Evolutionary conservation across 2,888 invertebrate species (phyloP).

Genomic region (Rhyacophila evoluta): DNA sequence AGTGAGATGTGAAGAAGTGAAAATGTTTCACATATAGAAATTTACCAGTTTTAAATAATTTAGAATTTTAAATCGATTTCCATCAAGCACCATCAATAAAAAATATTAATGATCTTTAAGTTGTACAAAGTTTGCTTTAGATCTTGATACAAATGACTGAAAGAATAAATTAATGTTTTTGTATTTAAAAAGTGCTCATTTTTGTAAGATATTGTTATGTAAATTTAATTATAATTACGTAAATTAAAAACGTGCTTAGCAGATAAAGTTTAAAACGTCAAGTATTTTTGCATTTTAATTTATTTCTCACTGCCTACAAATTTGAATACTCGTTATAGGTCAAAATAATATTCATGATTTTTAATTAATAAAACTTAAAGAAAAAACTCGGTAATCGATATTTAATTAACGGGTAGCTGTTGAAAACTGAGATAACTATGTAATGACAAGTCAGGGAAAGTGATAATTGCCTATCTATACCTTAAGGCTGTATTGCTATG

Average conservation of each 20-base stretch:
- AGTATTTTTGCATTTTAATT: background rate
- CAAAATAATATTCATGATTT: background rate
- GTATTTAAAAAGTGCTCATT: no score
- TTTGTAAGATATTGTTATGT: background rate
- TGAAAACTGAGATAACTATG: background rate
- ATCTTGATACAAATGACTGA: no score
- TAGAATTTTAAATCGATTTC: no score
- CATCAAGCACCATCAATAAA: no score
- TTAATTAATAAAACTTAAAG: background rate
- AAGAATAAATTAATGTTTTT: no score
- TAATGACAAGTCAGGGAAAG: background rate
- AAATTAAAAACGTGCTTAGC: background rate
- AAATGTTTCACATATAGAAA: no score
- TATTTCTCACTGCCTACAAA: background rate
- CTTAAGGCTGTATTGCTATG: no score
- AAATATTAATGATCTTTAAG: no score
- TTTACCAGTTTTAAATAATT: no score
- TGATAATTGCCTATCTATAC: no score
- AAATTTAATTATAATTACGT: background rate
- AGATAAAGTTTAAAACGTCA: background rate
- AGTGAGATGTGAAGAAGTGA: no score
- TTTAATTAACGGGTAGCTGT: background rate
- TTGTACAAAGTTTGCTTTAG: no score
- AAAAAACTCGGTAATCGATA: background rate
- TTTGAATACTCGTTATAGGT: slow-evolving; percentile 1